A percentile compares a stretch with the other conserved stretches of the same genome.
These are phyloP conservation scores for Epinotia nisella DNA, from an alignment of 2,888 invertebrate genomes.

Conservation along the genomic window DNA sequence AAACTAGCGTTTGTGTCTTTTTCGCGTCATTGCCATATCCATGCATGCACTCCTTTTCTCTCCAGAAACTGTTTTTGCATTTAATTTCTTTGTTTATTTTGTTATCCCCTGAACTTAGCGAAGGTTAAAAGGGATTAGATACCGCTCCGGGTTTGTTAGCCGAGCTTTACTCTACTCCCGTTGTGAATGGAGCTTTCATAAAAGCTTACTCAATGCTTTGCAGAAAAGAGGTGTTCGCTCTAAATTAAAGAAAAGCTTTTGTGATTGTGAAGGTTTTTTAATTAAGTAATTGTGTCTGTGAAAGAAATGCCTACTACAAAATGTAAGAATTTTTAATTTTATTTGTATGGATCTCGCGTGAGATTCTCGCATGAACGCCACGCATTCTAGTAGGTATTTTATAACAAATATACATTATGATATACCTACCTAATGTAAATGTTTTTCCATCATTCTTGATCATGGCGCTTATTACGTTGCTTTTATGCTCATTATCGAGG, in stretches of 20 bases:
- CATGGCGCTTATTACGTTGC: no score
- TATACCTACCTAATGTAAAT: no score
- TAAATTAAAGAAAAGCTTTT: slow-evolving; percentile 41
- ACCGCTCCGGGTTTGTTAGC: slow-evolving; percentile 41
- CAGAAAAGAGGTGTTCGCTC: slow-evolving; percentile 38
- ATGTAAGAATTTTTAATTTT: no score
- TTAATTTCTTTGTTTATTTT: slow-evolving; percentile 41
- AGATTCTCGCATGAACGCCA: no score
- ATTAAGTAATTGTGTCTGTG: slow-evolving; percentile 21
- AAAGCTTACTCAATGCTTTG: slow-evolving; percentile 39
- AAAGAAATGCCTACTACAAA: not conserved
- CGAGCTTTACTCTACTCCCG: slow-evolving; percentile 38
- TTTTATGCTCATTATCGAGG: no score
- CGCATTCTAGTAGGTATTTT: no score
- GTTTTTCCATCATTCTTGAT: no score
- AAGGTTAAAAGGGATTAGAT: slow-evolving; percentile 44
- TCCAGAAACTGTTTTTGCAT: slow-evolving; percentile 26
- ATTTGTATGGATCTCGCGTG: no score
- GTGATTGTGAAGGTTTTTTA: slow-evolving; percentile 33
- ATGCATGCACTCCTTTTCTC: slow-evolving; percentile 32
- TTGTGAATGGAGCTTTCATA: slow-evolving; percentile 35
- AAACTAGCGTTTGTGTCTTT: not conserved
- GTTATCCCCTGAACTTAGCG: slow-evolving; percentile 25
- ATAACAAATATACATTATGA: no score
- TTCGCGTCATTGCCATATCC: not conserved